Conservation (phyloP, 30 jellyfish, hydroid and myxozoan species). For the Nemopilema nomurai region DNA sequence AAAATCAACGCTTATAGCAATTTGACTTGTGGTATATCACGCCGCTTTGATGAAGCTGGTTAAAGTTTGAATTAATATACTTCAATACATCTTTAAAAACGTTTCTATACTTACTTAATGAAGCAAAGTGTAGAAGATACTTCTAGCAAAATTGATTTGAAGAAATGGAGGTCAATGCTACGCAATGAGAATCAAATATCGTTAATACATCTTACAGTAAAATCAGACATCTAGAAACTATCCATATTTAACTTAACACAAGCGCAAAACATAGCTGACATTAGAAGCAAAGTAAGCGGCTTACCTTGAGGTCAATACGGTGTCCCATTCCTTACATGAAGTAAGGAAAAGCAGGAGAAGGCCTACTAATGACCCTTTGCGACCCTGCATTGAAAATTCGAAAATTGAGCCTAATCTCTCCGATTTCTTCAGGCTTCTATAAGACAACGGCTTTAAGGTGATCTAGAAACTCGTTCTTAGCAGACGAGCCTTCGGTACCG, state of each 20-base stretch:
- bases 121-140: too few relatives aligned
- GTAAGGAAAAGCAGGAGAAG: constrained; percentile 54
- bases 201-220: too few relatives aligned
- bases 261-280: background rate
- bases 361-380: constrained; percentile 33
- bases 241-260: background rate
- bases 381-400: constrained; percentile 54
- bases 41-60: too few relatives aligned
- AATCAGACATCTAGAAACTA: too few relatives aligned
- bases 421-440: background rate
- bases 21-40: too few relatives aligned
- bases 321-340: constrained; percentile 42
- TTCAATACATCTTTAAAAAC: too few relatives aligned
- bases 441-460: background rate
- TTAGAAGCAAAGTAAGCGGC: background rate
- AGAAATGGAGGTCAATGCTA: too few relatives aligned
- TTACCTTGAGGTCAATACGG: constrained; percentile 21
- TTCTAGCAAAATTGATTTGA: too few relatives aligned
- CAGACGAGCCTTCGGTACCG: constrained; percentile 27
- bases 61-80: too few relatives aligned
- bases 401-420: constrained; percentile 33
- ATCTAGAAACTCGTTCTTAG: background rate
- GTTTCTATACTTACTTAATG: too few relatives aligned
- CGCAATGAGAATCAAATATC: too few relatives aligned
- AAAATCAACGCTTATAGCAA: too few relatives aligned